phyloP scores from a whole-genome alignment of 2,888 invertebrate genomes.

The Nebria salina region DNA sequence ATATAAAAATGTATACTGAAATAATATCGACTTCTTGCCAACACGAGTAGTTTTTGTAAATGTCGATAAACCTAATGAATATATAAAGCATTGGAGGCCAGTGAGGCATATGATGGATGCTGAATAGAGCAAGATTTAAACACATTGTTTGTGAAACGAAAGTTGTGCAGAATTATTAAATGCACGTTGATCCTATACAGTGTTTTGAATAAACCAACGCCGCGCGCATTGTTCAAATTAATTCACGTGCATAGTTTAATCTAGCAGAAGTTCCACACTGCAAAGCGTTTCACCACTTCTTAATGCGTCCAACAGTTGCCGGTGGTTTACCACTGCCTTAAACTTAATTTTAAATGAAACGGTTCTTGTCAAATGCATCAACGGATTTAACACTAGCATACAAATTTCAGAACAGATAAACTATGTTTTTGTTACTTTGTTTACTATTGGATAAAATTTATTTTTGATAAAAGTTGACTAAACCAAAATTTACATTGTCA shows the following conservation, averaged over 20 bases:
- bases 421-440: too few relatives aligned
- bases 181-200: slow-evolving; percentile 21
- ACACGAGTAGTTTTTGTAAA: too few relatives aligned
- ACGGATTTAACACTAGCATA: background rate
- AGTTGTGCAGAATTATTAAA: slow-evolving; percentile 21
- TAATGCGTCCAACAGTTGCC: background rate
- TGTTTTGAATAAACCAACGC: slow-evolving; percentile 38
- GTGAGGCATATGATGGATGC: slow-evolving; percentile 36
- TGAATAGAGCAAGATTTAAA: slow-evolving; percentile 36
- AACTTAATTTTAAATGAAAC: background rate
- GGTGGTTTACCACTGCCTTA: background rate
- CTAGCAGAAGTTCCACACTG: background rate
- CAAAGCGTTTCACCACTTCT: background rate
- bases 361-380: background rate
- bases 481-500: too few relatives aligned
- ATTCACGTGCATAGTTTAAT: slow-evolving; percentile 31
- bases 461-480: too few relatives aligned
- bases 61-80: background rate
- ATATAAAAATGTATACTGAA: too few relatives aligned
- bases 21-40: too few relatives aligned
- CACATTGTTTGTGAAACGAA: slow-evolving; percentile 38
- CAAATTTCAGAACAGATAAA: background rate
- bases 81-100: background rate
- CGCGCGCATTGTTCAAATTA: slow-evolving; percentile 32
- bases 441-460: too few relatives aligned